These are phyloP conservation scores for Melanargia galathea DNA, from an alignment of 2,888 invertebrate genomes.

Conservation along the genomic window DNA sequence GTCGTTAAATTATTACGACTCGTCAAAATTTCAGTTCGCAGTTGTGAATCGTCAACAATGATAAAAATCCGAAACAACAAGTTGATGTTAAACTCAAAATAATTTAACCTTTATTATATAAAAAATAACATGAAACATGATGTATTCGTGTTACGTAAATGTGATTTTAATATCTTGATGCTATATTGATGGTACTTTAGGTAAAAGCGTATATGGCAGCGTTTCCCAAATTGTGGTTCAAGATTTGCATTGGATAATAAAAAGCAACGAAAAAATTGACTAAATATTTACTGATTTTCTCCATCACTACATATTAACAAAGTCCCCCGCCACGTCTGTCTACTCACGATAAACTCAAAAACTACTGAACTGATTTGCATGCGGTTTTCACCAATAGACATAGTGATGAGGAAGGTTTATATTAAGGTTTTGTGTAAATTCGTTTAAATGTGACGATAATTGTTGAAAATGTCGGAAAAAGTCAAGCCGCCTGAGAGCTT, in stretches of 20 bases:
- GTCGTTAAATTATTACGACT: slow-evolving; percentile 33
- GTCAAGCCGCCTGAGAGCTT: no score
- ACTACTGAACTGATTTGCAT: no score
- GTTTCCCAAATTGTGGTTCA: neutral
- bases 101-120: slow-evolving; percentile 8
- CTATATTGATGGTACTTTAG: neutral
- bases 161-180: neutral
- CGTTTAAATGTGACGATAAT: no score
- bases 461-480: no score
- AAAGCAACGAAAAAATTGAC: no score
- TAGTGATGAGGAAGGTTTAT: no score
- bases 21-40: slow-evolving; percentile 27
- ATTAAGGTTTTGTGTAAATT: no score
- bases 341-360: no score
- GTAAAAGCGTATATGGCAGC: neutral
- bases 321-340: no score
- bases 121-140: neutral
- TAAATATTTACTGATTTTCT: no score
- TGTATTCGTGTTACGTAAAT: neutral
- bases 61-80: neutral
- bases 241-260: neutral
- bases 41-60: slow-evolving; percentile 23
- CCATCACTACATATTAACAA: no score
- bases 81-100: neutral
- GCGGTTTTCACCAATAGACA: no score